phyloP scores from a whole-genome alignment of 2,797 vertebrate species.

The Onychomys leucogaster region DNA sequence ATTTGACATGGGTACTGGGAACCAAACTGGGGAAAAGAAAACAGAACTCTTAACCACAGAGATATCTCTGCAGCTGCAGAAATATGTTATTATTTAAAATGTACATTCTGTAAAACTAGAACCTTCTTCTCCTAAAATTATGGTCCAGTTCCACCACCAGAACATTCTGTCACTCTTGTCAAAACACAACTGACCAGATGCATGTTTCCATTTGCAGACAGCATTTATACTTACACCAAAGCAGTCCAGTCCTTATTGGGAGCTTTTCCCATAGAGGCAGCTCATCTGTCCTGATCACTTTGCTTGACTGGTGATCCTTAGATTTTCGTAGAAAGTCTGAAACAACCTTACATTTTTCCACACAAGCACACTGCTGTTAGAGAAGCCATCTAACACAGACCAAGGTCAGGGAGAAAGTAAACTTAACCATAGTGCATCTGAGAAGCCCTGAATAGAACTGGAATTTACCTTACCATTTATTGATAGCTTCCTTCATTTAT shows the following conservation, averaged over 20 bases:
- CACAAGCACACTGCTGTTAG: background rate
- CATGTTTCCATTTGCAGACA: background rate
- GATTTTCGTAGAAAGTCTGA: background rate
- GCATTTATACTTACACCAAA: background rate
- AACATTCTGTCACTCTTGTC: background rate
- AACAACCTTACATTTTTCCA: background rate
- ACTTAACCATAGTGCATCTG: background rate
- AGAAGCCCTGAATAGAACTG: background rate
- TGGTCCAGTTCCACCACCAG: background rate
- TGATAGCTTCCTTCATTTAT: slow-evolving; percentile 22
- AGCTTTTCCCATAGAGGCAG: background rate
- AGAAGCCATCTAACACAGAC: background rate
- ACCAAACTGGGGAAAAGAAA: background rate
- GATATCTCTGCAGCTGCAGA: background rate
- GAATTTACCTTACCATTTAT: background rate
- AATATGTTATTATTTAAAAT: background rate
- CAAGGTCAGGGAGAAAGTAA: background rate
- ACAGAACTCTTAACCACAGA: background rate
- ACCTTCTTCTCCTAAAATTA: background rate
- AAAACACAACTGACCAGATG: background rate
- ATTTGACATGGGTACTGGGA: background rate
- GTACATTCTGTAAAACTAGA: background rate
- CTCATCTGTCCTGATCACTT: background rate
- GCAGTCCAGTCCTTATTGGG: background rate
- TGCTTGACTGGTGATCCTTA: background rate